phyloP scores from a whole-genome alignment of 64 coral and sea anemone species.

The Stichodactyla helianthus region DNA sequence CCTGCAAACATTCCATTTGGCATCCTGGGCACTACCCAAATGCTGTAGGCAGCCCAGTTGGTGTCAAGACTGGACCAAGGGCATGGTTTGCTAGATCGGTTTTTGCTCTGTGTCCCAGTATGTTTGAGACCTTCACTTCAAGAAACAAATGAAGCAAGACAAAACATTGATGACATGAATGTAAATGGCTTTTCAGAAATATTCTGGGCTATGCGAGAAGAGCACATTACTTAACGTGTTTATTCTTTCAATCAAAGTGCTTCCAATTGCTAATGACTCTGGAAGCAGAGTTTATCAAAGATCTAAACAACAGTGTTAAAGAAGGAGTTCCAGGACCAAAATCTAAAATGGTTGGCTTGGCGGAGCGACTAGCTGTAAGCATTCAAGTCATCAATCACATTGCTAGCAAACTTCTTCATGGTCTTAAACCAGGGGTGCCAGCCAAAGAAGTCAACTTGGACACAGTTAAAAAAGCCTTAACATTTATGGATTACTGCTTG shows the following conservation, averaged over 20 bases:
- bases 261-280: conserved; percentile 10
- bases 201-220: conserved; percentile 29
- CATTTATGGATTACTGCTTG: neutral
- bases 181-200: neutral
- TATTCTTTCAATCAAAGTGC: neutral
- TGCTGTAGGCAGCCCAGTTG: conserved; percentile 31
- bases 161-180: neutral
- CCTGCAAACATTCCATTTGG: conserved; percentile 43
- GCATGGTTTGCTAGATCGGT: too few relatives aligned
- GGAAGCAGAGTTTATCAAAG: conserved; percentile 33
- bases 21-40: conserved; percentile 46
- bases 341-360: conserved; percentile 39
- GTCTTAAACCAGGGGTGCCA: conserved; percentile 13
- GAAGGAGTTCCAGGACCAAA: conserved; percentile 42
- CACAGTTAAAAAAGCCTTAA: neutral
- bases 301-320: conserved; percentile 1
- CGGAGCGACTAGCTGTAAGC: conserved; percentile 23
- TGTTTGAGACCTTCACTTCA: neutral
- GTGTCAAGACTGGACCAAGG: too few relatives aligned
- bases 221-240: conserved; percentile 21
- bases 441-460: neutral
- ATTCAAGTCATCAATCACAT: conserved; percentile 49
- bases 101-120: too few relatives aligned
- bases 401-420: conserved; percentile 8
- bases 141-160: conserved; percentile 27